Evolutionary conservation across 2,797 vertebrate genomes (phyloP).

Genomic region (Aldrovandia affinis): DNA sequence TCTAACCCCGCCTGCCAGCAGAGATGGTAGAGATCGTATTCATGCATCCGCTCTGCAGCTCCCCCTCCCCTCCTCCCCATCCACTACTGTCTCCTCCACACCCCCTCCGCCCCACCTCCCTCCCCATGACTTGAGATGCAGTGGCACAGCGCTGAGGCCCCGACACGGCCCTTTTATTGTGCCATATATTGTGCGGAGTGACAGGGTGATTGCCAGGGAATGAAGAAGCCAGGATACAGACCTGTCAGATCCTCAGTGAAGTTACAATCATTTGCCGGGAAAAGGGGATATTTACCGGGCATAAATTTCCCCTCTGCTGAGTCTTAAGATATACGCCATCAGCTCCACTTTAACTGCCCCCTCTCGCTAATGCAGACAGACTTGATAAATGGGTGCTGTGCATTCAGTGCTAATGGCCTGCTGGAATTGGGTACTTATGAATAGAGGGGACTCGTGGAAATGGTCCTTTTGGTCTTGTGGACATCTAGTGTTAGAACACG

Average conservation of each 20-base stretch:
- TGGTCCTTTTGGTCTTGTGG: not conserved
- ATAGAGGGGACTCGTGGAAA: not conserved
- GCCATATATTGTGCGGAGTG: constrained; percentile 50
- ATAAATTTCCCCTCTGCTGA: constrained; percentile 49
- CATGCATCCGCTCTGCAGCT: not conserved
- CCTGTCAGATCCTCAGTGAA: constrained; percentile 52
- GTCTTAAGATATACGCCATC: constrained; percentile 30
- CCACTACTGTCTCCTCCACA: not conserved
- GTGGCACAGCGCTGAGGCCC: constrained; percentile 32
- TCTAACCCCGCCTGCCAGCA: constrained; percentile 38
- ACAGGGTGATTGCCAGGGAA: constrained; percentile 47
- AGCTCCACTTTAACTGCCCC: constrained; percentile 40
- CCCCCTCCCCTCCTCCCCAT: not conserved
- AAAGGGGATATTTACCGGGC: constrained; percentile 54
- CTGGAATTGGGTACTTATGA: constrained; percentile 10
- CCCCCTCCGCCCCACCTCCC: too few species aligned
- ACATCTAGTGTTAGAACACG: not conserved
- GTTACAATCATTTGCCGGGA: constrained; percentile 47
- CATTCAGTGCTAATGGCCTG: constrained; percentile 37
- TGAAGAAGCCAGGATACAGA: constrained; percentile 55
- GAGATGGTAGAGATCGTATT: constrained; percentile 35
- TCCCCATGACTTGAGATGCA: not conserved
- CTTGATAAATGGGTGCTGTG: constrained; percentile 25
- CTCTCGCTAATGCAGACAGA: constrained; percentile 31
- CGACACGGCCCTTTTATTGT: constrained; percentile 53